A percentile compares a stretch with the other conserved stretches of the same genome.
phyloP scores from a whole-genome alignment of 2,113 vertebrate species.

The Vulpes vulpes region DNA sequence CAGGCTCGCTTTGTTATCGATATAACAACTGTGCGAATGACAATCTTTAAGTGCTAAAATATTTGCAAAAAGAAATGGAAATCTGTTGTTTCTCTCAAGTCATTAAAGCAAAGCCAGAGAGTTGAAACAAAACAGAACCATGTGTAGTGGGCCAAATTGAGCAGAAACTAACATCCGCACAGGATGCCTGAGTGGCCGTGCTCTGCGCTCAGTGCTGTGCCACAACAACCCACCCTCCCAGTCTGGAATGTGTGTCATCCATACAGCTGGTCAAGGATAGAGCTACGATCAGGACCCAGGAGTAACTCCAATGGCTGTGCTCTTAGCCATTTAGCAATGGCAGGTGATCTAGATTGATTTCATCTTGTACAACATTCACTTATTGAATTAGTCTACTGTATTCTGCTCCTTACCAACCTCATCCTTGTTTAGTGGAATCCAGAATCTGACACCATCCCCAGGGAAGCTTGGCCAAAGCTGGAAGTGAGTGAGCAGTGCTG shows the following conservation, averaged over 20 bases:
- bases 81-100: conserved; percentile 53
- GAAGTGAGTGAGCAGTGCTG: not conserved
- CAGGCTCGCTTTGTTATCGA: conserved; percentile 52
- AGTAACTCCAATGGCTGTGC: not conserved
- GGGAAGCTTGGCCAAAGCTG: not conserved
- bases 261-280: not conserved
- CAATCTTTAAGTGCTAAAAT: conserved; percentile 73
- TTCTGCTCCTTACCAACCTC: not conserved
- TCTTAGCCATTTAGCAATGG: not conserved
- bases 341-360: not conserved
- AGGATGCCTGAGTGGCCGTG: accelerated
- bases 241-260: accelerated
- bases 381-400: not conserved
- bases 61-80: conserved; percentile 61
- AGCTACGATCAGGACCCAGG: not conserved
- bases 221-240: no score
- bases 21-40: conserved; percentile 65
- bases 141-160: not conserved
- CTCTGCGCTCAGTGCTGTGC: accelerated
- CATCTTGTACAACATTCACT: not conserved
- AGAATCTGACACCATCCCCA: not conserved
- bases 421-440: not conserved
- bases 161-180: not conserved
- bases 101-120: conserved; percentile 55
- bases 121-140: conserved; percentile 59